A percentile compares a stretch with the other conserved stretches of the same genome.
Evolutionary conservation across 2,797 vertebrate genomes (phyloP).

Genomic region (Danio aesculapii): DNA sequence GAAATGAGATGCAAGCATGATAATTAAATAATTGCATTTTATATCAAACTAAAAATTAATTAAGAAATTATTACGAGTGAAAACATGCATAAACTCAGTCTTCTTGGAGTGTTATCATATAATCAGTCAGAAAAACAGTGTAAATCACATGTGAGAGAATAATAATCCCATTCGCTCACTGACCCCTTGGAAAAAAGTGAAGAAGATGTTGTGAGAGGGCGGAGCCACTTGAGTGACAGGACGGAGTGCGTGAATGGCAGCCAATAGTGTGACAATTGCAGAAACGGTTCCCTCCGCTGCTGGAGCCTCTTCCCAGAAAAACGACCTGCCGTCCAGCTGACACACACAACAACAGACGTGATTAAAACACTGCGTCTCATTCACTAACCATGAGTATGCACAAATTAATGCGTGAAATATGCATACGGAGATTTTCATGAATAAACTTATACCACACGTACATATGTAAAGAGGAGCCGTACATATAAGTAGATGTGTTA

Average conservation of each 20-base stretch:
- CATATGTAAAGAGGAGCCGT: too few relatives aligned
- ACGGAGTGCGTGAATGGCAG: conserved; percentile 83
- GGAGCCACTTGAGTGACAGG: conserved; percentile 74
- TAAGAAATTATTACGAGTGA: too few relatives aligned
- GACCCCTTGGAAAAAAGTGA: conserved; percentile 95
- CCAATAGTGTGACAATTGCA: conserved; percentile 88
- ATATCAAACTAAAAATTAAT: too few relatives aligned
- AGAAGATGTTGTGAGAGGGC: conserved; percentile 83
- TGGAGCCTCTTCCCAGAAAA: conserved; percentile 91
- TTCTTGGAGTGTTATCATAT: not conserved
- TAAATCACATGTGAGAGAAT: not conserved
- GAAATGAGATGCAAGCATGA: too few relatives aligned
- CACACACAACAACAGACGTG: not conserved
- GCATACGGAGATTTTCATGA: too few relatives aligned
- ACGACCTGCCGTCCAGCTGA: conserved; percentile 92
- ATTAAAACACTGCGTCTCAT: too few relatives aligned
- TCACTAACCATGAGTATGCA: too few relatives aligned
- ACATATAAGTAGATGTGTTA: too few relatives aligned
- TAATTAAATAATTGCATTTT: too few relatives aligned
- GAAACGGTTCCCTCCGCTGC: conserved; percentile 86
- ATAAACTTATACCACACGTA: too few relatives aligned
- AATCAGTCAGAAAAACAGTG: not conserved
- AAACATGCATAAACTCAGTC: too few relatives aligned
- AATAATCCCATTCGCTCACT: conserved; percentile 55
- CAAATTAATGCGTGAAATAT: too few relatives aligned